These are phyloP conservation scores for Rhyacichthys aspro DNA, from an alignment of 2,797 vertebrate species.

Conservation along the genomic window DNA sequence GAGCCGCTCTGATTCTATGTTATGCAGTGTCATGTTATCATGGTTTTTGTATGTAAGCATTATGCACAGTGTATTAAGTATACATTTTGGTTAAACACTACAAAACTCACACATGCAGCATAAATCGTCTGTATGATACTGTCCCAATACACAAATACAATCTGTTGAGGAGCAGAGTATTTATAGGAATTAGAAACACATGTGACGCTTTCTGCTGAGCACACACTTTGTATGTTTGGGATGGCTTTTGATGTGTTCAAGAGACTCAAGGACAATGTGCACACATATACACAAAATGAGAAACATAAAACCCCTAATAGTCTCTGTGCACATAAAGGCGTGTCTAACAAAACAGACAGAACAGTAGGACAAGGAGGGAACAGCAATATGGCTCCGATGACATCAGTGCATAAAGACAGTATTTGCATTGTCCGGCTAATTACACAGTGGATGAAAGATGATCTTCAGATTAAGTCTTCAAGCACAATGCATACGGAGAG, in stretches of 20 bases:
- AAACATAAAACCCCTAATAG: slow-evolving; percentile 66
- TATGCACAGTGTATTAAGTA: slow-evolving; percentile 13
- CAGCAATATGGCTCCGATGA: slow-evolving; percentile 51
- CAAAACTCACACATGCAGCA: slow-evolving; percentile 23
- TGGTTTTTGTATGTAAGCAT: slow-evolving; percentile 6
- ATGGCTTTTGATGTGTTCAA: slow-evolving; percentile 57
- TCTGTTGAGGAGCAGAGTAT: slow-evolving; percentile 53
- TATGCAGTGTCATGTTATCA: slow-evolving; percentile 25
- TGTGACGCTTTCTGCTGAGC: slow-evolving; percentile 68
- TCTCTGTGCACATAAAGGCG: slow-evolving; percentile 64
- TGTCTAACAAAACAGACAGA: slow-evolving; percentile 51
- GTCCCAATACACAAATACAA: slow-evolving; percentile 55
- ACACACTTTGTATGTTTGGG: slow-evolving; percentile 45
- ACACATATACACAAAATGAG: slow-evolving; percentile 39
- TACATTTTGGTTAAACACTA: slow-evolving; percentile 18
- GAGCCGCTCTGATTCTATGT: slow-evolving; percentile 19
- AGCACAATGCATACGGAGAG: slow-evolving; percentile 19
- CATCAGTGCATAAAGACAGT: slow-evolving; percentile 47
- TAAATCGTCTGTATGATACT: slow-evolving; percentile 34
- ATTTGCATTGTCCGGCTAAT: slow-evolving; percentile 57
- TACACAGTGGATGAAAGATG: slow-evolving; percentile 36
- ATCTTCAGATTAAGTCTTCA: slow-evolving; percentile 33
- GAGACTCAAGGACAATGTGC: slow-evolving; percentile 55
- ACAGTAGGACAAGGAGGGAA: slow-evolving; percentile 47
- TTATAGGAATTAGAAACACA: slow-evolving; percentile 76